A percentile compares a stretch with the other conserved stretches of the same genome.
Evolutionary conservation across 2,113 vertebrate genomes (phyloP).

Genomic region (Catharus minimus): DNA sequence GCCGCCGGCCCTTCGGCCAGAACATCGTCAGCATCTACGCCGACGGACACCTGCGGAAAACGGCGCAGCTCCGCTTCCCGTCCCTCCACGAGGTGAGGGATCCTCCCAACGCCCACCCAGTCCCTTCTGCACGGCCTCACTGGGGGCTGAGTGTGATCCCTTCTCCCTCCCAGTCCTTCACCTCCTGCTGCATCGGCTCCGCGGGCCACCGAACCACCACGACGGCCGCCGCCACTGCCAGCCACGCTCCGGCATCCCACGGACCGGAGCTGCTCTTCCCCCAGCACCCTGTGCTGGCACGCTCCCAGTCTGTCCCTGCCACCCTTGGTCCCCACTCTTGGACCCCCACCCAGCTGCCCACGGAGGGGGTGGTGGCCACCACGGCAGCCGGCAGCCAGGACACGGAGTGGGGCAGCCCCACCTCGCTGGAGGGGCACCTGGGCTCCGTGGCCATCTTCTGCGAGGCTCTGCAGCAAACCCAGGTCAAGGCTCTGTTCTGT

Average conservation of each 20-base stretch:
- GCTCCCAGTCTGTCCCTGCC: constrained; percentile 91
- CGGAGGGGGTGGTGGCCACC: constrained; percentile 81
- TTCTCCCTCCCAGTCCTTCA: constrained; percentile 85
- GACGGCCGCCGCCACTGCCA: background rate
- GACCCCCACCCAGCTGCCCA: constrained; percentile 62
- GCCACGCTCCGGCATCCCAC: constrained; percentile 49
- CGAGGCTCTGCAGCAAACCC: constrained; percentile 83
- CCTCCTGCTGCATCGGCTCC: constrained; percentile 95
- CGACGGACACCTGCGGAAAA: constrained; percentile 82
- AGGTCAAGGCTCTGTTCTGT: constrained; percentile 75
- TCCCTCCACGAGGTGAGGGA: constrained; percentile 87
- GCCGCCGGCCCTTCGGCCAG: constrained; percentile 92
- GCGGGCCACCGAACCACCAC: constrained; percentile 94
- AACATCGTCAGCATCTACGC: constrained; percentile 89
- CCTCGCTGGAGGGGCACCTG: constrained; percentile 90
- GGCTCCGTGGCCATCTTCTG: constrained; percentile 92
- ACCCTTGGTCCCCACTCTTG: constrained; percentile 66
- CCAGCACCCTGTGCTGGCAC: constrained; percentile 73
- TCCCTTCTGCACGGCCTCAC: fast-evolving
- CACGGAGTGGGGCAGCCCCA: constrained; percentile 94
- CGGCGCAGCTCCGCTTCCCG: constrained; percentile 88
- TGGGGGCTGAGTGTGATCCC: background rate
- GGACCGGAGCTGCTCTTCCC: constrained; percentile 75
- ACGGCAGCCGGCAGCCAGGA: constrained; percentile 91
- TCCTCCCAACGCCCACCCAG: fast-evolving